phyloP scores from a whole-genome alignment of 2,888 invertebrate species.

The Nomada goodeniana region DNA sequence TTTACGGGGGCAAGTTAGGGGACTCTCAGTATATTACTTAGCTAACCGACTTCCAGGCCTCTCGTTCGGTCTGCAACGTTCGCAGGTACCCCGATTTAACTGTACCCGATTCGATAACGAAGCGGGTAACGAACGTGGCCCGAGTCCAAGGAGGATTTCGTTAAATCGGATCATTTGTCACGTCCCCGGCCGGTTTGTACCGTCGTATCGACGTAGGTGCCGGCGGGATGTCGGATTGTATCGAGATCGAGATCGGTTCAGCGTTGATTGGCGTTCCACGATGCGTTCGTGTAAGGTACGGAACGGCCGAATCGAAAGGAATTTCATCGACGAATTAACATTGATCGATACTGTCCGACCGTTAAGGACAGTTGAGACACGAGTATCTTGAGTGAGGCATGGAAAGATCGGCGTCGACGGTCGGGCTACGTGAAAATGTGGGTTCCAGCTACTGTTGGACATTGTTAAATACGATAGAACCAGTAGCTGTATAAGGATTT shows the following conservation, averaged over 20 bases:
- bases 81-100: constrained; percentile 62
- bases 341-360: constrained; percentile 65
- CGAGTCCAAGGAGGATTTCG: constrained; percentile 64
- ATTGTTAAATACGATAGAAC: neutral
- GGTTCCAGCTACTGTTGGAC: constrained; percentile 14
- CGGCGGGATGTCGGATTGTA: constrained; percentile 71
- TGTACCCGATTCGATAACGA: constrained; percentile 62
- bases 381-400: constrained; percentile 1
- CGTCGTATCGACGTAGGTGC: constrained; percentile 54
- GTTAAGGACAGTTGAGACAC: constrained; percentile 24
- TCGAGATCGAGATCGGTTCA: constrained; percentile 67
- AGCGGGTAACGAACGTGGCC: constrained; percentile 65
- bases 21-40: constrained; percentile 49
- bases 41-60: constrained; percentile 46
- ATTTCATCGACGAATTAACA: constrained; percentile 68
- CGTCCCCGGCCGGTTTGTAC: constrained; percentile 52
- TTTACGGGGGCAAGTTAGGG: constrained; percentile 48
- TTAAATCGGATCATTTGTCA: constrained; percentile 77
- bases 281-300: constrained; percentile 51
- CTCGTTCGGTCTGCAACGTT: constrained; percentile 30
- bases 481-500: no score
- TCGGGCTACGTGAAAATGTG: constrained; percentile 1
- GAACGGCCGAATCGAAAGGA: constrained; percentile 9
- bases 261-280: constrained; percentile 72
- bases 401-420: constrained; percentile 42